Evolutionary conservation across 37 sponge, comb jelly and placozoan genomes (phyloP), one percentile per base, ranked within the genome.

Genomic region (Oopsacas minuta): DNA sequence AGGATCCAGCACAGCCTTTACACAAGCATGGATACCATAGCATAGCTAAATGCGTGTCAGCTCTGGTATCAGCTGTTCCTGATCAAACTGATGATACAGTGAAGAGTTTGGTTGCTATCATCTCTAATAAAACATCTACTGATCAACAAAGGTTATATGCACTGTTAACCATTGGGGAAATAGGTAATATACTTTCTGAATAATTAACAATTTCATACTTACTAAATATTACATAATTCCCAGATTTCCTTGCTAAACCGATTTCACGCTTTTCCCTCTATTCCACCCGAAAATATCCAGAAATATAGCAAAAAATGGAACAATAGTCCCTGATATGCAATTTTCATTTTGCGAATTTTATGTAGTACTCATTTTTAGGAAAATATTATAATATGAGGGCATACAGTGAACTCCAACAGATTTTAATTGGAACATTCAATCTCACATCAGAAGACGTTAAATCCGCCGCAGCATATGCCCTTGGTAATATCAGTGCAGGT

Each of bases 381-480:
- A 61, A 61, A n/a, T 25, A 20, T 34, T 34, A 61, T 34, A 61
- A 97, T 42, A 82, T 97, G 69, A 93, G 99, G 69, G 38, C 52
- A 0, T 84, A 89, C 1, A 35, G 36, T 17, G 84, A 89, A 46
- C 89, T 95, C 20, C 92, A 92, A 36, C 23, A 81, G 36, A 91
- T 90, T 39, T 93, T 98, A 36, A 83, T 92, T 36, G 61, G 86
- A 36, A 86, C 91, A 1, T 98, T 98, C 87, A 81, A 82, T 32
- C 89, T 90, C 0, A 89, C 95, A 22, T 86, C 94, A 23, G 99
- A 98, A 82, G 99, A 98, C 42, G 88, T 96, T 53, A 88, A 97
- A 37, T 89, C 99, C 22, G 99, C 99, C 23, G 99, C 99, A 15
- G 95, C 99, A 0, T 92, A 91, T 87, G 92, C 20, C 52, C 7